phyloP scores from a whole-genome alignment of 2,888 invertebrate genomes.

The Meteorus cinctellus region DNA sequence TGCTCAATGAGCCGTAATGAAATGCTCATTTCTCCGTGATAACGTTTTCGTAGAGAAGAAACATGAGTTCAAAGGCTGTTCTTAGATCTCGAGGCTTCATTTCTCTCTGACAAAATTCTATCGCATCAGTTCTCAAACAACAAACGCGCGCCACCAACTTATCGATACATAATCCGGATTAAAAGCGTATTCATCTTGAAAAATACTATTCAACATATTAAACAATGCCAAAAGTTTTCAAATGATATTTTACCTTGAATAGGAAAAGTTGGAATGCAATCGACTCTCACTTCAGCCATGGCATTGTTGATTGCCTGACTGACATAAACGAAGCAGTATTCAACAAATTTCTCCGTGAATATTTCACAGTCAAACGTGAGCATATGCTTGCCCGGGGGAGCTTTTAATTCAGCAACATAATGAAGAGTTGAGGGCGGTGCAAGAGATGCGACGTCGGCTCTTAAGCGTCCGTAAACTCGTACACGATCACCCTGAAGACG shows the following conservation, averaged over 20 bases:
- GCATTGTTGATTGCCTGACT: slow-evolving; percentile 90
- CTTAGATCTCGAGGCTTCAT: neutral
- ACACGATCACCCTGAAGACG: slow-evolving; percentile 86
- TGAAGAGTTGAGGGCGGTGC: slow-evolving; percentile 79
- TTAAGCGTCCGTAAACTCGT: slow-evolving; percentile 84
- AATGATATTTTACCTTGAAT: slow-evolving; percentile 78
- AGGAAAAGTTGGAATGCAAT: slow-evolving; percentile 88
- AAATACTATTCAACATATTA: neutral
- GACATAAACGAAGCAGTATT: slow-evolving; percentile 92
- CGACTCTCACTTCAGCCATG: slow-evolving; percentile 88
- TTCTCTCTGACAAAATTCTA: neutral
- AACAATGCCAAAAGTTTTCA: neutral
- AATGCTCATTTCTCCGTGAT: slow-evolving; percentile 24
- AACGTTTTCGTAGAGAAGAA: neutral
- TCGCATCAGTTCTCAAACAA: neutral
- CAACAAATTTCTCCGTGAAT: slow-evolving; percentile 87
- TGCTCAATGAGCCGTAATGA: slow-evolving; percentile 20
- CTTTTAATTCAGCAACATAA: slow-evolving; percentile 81
- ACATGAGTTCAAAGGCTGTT: neutral
- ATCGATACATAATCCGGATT: neutral
- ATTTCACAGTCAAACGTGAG: slow-evolving; percentile 86
- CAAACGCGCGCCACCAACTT: neutral
- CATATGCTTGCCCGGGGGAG: slow-evolving; percentile 83
- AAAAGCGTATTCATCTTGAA: neutral
- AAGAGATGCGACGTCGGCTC: slow-evolving; percentile 81